A percentile compares a stretch with the other conserved stretches of the same genome.
Conservation (phyloP, 2,888 invertebrate genomes). For the Phoronis australis region DNA sequence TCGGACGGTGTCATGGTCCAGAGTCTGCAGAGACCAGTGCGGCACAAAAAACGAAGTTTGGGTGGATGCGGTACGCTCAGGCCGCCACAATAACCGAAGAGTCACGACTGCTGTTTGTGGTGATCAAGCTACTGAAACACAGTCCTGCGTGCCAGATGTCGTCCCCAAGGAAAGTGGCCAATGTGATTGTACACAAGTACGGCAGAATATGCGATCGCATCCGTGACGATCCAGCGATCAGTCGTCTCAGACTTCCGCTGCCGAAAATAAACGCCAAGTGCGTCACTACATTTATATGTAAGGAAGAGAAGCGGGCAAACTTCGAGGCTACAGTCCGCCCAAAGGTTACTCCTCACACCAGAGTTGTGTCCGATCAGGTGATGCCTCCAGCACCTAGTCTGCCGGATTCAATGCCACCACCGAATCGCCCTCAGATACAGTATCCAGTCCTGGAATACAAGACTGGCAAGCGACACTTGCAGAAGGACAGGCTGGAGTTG, state of each 20-base stretch:
- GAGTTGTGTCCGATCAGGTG: neutral
- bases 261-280: neutral
- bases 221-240: neutral
- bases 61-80: neutral
- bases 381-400: neutral
- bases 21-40: neutral
- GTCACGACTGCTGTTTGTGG: neutral
- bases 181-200: neutral
- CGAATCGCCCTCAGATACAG: neutral
- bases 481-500: neutral
- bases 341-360: neutral
- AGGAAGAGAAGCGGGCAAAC: neutral
- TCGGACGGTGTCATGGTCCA: no score
- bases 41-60: neutral
- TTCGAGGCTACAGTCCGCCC: neutral
- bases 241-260: neutral
- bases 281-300: neutral
- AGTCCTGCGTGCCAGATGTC: neutral
- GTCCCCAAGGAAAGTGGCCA: neutral
- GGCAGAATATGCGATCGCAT: neutral
- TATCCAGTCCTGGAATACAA: neutral
- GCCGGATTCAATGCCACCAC: neutral
- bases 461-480: neutral
- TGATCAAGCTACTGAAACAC: neutral
- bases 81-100: neutral